Percentiles rank a stretch among this genome's conserved stretches.
These are phyloP conservation scores for human (Homo sapiens) DNA, from an alignment of 2,113 vertebrate species.

Conservation along the genomic window DNA sequence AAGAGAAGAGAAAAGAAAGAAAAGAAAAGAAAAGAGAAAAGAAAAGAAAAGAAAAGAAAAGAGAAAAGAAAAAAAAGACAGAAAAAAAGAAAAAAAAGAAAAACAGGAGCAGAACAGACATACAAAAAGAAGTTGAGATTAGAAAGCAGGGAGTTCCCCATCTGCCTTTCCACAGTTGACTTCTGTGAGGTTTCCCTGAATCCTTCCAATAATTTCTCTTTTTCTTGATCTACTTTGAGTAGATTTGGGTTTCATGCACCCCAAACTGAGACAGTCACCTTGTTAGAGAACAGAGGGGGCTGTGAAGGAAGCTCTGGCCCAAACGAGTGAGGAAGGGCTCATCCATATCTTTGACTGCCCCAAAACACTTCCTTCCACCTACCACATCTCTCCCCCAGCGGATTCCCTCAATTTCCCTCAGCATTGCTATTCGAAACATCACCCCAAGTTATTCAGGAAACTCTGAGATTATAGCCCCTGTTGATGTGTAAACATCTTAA, in stretches of 20 bases:
- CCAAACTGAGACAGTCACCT: background rate
- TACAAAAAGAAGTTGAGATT: background rate
- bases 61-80: too few species aligned
- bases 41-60: too few species aligned
- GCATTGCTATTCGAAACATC: background rate
- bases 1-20: too few species aligned
- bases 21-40: too few species aligned
- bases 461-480: background rate
- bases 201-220: background rate
- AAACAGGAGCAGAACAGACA: background rate
- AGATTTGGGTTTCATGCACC: background rate
- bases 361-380: background rate
- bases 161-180: background rate
- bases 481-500: background rate
- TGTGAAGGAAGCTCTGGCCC: background rate
- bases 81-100: too few species aligned
- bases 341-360: background rate
- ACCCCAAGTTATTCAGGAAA: background rate
- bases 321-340: background rate
- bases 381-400: background rate
- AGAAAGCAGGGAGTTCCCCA: background rate
- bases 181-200: background rate
- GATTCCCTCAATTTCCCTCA: background rate
- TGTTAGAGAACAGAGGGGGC: background rate
- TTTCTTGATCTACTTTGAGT: background rate